Evolutionary conservation across 2,888 invertebrate species (phyloP).

Genomic region (Lycophotia porphyrea): DNA sequence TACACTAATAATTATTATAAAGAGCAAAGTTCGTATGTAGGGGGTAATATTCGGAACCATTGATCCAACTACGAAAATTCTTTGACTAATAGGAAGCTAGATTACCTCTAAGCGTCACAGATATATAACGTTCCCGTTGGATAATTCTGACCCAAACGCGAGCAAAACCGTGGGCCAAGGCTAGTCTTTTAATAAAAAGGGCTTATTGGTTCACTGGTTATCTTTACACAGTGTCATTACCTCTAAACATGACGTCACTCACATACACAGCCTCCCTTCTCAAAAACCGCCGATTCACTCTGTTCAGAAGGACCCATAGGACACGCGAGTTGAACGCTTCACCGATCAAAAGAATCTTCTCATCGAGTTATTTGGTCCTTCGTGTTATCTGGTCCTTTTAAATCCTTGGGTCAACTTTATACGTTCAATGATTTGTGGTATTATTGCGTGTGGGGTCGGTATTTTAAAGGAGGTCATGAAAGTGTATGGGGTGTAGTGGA

Average conservation of each 20-base stretch:
- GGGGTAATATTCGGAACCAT: not conserved
- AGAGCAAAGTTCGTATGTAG: not conserved
- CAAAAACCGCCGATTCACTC: slow-evolving; percentile 41
- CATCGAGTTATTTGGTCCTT: slow-evolving; percentile 71
- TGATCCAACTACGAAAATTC: not conserved
- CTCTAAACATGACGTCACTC: slow-evolving; percentile 26
- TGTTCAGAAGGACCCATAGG: slow-evolving; percentile 33
- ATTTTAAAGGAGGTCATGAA: slow-evolving; percentile 40
- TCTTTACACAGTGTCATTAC: not conserved
- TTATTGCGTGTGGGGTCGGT: slow-evolving; percentile 43
- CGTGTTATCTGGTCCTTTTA: slow-evolving; percentile 72
- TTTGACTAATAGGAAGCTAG: not conserved
- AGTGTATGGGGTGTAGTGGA: slow-evolving; percentile 15
- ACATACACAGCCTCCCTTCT: slow-evolving; percentile 27
- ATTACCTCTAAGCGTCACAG: not conserved
- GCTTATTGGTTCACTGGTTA: not conserved
- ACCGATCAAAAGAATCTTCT: slow-evolving; percentile 78
- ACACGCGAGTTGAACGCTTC: slow-evolving; percentile 70
- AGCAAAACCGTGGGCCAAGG: not conserved
- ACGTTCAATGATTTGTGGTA: slow-evolving; percentile 59
- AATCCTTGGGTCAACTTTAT: slow-evolving; percentile 64
- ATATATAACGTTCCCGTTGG: not conserved
- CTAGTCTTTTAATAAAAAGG: not conserved
- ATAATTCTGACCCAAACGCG: not conserved
- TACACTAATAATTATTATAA: not conserved